These are phyloP conservation scores for Hyaena hyaena DNA, from an alignment of 2,113 vertebrate species.

Conservation along the genomic window DNA sequence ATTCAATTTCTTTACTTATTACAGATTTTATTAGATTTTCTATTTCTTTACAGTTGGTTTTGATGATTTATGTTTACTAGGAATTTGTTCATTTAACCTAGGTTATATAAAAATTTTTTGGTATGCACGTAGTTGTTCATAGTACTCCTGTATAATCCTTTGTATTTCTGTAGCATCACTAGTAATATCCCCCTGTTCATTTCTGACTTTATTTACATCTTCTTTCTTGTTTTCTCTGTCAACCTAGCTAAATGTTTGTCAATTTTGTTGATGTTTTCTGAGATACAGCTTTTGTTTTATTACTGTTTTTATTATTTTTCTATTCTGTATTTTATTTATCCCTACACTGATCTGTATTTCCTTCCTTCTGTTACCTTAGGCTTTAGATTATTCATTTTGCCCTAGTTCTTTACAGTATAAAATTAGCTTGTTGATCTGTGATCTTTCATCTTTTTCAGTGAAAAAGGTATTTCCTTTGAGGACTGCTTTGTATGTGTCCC, in stretches of 20 bases:
- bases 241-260: not conserved
- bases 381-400: not conserved
- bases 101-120: not conserved
- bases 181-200: not conserved
- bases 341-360: not conserved
- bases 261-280: not conserved
- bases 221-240: not conserved
- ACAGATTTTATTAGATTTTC: not conserved
- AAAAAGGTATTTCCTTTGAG: not conserved
- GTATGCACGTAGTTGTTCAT: not conserved
- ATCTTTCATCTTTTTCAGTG: not conserved
- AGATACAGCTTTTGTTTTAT: not conserved
- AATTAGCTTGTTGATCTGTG: not conserved
- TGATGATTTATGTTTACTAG: not conserved
- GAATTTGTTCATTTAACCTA: not conserved
- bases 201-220: not conserved
- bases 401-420: not conserved
- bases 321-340: not conserved
- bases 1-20: not conserved
- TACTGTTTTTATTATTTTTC: not conserved
- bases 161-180: not conserved
- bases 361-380: not conserved
- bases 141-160: not conserved
- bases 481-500: not conserved
- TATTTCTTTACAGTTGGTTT: not conserved